A percentile compares a stretch with the other conserved stretches of the same genome.
These are phyloP conservation scores for Platyscapa corneri DNA, from an alignment of 1,140 invertebrate species.

Conservation along the genomic window DNA sequence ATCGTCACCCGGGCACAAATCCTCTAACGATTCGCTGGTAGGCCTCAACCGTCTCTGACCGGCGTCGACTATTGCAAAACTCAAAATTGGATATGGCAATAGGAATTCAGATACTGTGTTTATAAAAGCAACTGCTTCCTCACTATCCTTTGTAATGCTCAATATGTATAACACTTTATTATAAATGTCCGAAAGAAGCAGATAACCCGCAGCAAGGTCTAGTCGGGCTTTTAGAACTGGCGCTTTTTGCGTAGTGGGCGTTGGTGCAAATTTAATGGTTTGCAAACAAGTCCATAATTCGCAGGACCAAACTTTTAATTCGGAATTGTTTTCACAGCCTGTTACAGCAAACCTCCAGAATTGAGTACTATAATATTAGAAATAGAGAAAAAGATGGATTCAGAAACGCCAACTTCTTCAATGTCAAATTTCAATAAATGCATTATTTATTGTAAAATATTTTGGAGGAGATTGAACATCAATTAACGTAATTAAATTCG, in stretches of 20 bases:
- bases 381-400: not conserved
- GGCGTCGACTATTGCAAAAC: constrained; percentile 90
- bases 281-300: constrained; percentile 94
- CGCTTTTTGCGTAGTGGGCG: constrained; percentile 67
- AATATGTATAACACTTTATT: constrained; percentile 86
- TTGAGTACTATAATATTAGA: constrained; percentile 78
- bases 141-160: constrained; percentile 79
- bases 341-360: constrained; percentile 97
- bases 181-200: constrained; percentile 89
- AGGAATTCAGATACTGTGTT: constrained; percentile 87
- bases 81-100: constrained; percentile 87
- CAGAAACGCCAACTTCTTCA: not conserved
- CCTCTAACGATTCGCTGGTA: constrained; percentile 68
- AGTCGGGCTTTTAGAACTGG: constrained; percentile 83
- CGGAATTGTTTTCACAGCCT: constrained; percentile 90
- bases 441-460: too few species aligned
- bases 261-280: constrained; percentile 82
- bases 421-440: too few species aligned
- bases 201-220: constrained; percentile 87
- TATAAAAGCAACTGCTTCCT: constrained; percentile 75
- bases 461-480: too few species aligned
- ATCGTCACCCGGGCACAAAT: constrained; percentile 68
- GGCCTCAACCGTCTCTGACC: constrained; percentile 67
- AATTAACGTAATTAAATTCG: too few species aligned
- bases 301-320: constrained; percentile 95